These are phyloP conservation scores for Plagiodera versicolora DNA, from an alignment of 2,888 invertebrate genomes.

Conservation along the genomic window DNA sequence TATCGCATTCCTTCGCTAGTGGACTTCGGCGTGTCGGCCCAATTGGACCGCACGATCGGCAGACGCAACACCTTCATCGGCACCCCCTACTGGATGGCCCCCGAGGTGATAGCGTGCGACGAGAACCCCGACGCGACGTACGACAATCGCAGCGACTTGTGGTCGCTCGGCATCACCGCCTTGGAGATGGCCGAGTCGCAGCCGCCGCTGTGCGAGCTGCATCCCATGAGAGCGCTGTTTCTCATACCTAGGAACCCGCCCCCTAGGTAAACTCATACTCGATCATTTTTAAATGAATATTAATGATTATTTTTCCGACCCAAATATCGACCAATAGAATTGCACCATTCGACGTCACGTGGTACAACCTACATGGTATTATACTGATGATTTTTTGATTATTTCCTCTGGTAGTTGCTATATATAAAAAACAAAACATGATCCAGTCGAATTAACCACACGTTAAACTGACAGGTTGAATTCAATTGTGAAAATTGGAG, in stretches of 20 bases:
- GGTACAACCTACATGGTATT: too few species aligned
- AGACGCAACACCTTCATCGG: conserved; percentile 99
- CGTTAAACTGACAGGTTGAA: too few species aligned
- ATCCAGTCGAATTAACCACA: too few species aligned
- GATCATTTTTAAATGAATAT: too few species aligned
- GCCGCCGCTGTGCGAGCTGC: conserved; percentile 98
- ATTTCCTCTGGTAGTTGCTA: too few species aligned
- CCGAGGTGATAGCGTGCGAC: conserved; percentile 99
- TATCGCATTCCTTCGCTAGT: conserved; percentile 60
- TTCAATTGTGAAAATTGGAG: too few species aligned
- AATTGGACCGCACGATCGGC: conserved; percentile 98
- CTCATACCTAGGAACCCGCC: conserved; percentile 98
- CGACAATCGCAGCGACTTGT: conserved; percentile 92
- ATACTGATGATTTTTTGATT: too few species aligned
- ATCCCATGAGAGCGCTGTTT: conserved; percentile 99
- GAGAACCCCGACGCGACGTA: conserved; percentile 99
- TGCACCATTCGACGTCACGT: too few species aligned
- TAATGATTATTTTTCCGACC: too few species aligned
- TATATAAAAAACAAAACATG: too few species aligned
- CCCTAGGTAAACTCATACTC: conserved; percentile 75
- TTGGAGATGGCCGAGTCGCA: conserved; percentile 99
- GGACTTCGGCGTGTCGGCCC: conserved; percentile 99
- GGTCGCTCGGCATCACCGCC: conserved; percentile 95
- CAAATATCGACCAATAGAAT: too few species aligned
- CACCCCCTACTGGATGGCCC: conserved; percentile 98